Evolutionary conservation across 2,113 vertebrate species (phyloP).

Genomic region (Catagonus wagneri): DNA sequence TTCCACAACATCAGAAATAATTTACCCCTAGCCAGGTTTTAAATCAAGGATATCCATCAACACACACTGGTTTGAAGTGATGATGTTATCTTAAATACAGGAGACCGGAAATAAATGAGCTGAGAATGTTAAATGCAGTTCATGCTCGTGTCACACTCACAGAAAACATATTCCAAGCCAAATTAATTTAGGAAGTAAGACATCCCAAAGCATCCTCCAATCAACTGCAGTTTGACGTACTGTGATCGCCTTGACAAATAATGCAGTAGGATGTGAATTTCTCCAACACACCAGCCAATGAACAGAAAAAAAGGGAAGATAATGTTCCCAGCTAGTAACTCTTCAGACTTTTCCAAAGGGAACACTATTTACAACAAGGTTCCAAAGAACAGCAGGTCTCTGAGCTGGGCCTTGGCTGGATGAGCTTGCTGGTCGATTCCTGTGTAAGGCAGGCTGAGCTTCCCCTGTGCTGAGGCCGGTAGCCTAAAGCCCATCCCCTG

Average conservation of each 20-base stretch:
- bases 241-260: slow-evolving; percentile 38
- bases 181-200: background rate
- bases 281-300: background rate
- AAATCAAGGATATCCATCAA: slow-evolving; percentile 53
- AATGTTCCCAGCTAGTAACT: slow-evolving; percentile 45
- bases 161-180: slow-evolving; percentile 58
- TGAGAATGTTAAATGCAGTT: slow-evolving; percentile 36
- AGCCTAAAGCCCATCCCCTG: slow-evolving; percentile 88
- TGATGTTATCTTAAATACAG: slow-evolving; percentile 55
- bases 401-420: slow-evolving; percentile 85
- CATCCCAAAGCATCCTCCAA: background rate
- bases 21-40: slow-evolving; percentile 70
- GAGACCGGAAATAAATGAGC: background rate
- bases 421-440: slow-evolving; percentile 89
- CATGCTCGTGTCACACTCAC: slow-evolving; percentile 62
- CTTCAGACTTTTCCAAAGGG: slow-evolving; percentile 75
- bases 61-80: slow-evolving; percentile 10
- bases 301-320: background rate
- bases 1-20: slow-evolving; percentile 66
- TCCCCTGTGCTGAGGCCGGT: slow-evolving; percentile 91
- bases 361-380: slow-evolving; percentile 88
- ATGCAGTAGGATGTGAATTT: background rate
- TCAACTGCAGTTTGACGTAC: background rate
- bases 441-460: slow-evolving; percentile 92
- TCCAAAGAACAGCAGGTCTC: slow-evolving; percentile 75